Conservation (phyloP, 2,888 invertebrate species). For the Drosophila setosimentum region DNA sequence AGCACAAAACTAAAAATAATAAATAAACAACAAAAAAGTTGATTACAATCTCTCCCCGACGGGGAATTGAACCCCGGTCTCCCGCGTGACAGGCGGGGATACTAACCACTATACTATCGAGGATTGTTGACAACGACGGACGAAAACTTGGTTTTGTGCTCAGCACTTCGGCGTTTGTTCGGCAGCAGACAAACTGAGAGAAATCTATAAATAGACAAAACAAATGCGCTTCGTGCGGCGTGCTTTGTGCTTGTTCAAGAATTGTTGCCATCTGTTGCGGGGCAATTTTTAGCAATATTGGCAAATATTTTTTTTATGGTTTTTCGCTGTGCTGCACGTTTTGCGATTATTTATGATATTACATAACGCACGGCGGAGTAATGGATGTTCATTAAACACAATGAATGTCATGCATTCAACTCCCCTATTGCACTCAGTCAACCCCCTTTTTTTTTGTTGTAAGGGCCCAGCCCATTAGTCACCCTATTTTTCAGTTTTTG, state of each 20-base stretch:
- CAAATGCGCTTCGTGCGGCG: conserved; percentile 27
- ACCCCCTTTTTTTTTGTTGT: conserved; percentile 51
- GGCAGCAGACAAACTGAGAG: not conserved
- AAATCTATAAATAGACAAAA: conserved; percentile 32
- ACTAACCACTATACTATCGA: conserved; percentile 84
- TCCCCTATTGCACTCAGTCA: conserved; percentile 42
- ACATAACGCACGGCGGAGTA: conserved; percentile 69
- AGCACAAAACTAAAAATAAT: not conserved
- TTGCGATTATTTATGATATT: conserved; percentile 76
- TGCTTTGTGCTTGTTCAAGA: conserved; percentile 37
- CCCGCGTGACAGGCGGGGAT: conserved; percentile 84
- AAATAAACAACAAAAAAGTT: conserved; percentile 28
- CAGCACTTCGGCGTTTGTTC: not conserved
- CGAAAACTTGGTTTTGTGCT: conserved; percentile 42
- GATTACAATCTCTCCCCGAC: conserved; percentile 76
- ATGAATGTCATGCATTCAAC: conserved; percentile 74
- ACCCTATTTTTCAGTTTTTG: conserved; percentile 66
- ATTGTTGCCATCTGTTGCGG: conserved; percentile 77
- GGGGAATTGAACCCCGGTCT: conserved; percentile 84
- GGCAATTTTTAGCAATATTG: conserved; percentile 76
- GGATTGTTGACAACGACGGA: conserved; percentile 46
- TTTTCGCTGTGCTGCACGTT: conserved; percentile 68
- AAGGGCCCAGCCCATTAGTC: conserved; percentile 44
- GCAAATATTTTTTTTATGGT: conserved; percentile 81
- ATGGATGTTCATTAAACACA: conserved; percentile 81